A percentile compares a stretch with the other conserved stretches of the same genome.
Evolutionary conservation across 2,113 vertebrate species (phyloP).

Genomic region (Gila orcuttii): DNA sequence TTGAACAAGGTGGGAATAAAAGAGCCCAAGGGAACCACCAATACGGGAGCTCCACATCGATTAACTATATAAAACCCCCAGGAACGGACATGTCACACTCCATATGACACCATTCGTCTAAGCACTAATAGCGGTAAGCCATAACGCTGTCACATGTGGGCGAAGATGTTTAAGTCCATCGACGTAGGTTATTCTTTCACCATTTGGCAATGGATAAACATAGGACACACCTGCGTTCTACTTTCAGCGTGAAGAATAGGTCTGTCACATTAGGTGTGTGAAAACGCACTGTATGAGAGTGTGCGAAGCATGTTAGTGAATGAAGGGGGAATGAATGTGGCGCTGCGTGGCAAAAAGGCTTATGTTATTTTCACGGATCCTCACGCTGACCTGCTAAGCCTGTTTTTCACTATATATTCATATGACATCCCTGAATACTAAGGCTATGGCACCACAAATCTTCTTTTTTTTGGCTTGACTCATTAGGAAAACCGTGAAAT

Average conservation of each 20-base stretch:
- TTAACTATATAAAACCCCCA: constrained; percentile 73
- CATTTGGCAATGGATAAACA: constrained; percentile 71
- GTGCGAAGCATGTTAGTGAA: constrained; percentile 45
- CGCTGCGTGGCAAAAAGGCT: neutral
- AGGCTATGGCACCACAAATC: constrained; percentile 2
- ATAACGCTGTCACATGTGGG: constrained; percentile 74
- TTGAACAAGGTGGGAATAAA: constrained; percentile 37
- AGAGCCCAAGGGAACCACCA: constrained; percentile 67
- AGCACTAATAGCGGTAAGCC: constrained; percentile 79
- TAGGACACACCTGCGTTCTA: constrained; percentile 79
- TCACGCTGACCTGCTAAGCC: constrained; percentile 14
- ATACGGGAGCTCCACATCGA: constrained; percentile 69
- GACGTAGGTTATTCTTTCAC: constrained; percentile 65
- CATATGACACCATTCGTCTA: constrained; percentile 61
- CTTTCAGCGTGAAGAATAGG: constrained; percentile 68
- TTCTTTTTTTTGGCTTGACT: constrained; percentile 1
- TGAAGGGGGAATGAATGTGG: constrained; percentile 13
- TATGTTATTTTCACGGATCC: constrained; percentile 28
- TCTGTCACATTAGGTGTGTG: constrained; percentile 41
- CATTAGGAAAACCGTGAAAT: neutral
- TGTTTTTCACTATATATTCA: constrained; percentile 8
- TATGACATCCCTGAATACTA: neutral
- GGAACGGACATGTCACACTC: constrained; percentile 59
- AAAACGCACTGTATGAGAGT: neutral
- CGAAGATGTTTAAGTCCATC: constrained; percentile 73